These are phyloP conservation scores for Leistus spinibarbis DNA, from an alignment of 2,888 invertebrate genomes.

Conservation along the genomic window DNA sequence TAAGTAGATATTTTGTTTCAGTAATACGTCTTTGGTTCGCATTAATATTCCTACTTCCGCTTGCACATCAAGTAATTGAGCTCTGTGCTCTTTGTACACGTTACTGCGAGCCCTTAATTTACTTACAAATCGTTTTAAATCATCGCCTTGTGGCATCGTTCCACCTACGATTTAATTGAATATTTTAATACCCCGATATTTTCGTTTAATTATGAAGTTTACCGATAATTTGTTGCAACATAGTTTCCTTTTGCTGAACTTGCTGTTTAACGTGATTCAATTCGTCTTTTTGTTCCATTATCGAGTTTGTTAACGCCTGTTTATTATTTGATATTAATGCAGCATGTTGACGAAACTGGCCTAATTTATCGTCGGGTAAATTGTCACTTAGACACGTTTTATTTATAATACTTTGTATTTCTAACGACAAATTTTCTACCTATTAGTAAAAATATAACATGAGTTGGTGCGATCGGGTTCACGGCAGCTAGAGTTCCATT, in stretches of 20 bases:
- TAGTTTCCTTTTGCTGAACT: constrained; percentile 63
- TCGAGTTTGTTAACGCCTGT: constrained; percentile 71
- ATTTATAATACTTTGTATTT: constrained; percentile 76
- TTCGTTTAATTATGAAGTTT: background rate
- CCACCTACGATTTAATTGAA: constrained; percentile 59
- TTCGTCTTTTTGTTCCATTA: constrained; percentile 70
- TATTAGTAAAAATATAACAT: constrained; percentile 43
- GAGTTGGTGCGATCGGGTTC: background rate
- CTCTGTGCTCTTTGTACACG: constrained; percentile 79
- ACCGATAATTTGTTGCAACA: constrained; percentile 49
- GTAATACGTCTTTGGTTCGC: constrained; percentile 75
- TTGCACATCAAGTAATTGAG: constrained; percentile 74
- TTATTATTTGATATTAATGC: constrained; percentile 81
- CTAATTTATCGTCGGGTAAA: constrained; percentile 74
- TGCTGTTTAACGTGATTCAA: constrained; percentile 66
- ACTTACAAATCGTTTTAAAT: constrained; percentile 84
- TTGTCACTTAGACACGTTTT: constrained; percentile 69
- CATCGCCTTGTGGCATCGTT: constrained; percentile 77
- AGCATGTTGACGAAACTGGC: constrained; percentile 85
- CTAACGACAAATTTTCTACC: constrained; percentile 62
- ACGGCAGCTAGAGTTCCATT: background rate
- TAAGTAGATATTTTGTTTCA: constrained; percentile 15
- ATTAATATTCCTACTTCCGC: constrained; percentile 78
- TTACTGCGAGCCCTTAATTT: constrained; percentile 80
- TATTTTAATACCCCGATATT: background rate